Evolutionary conservation across 2,113 vertebrate species (phyloP).

Genomic region (Todiramphus saurophagus): DNA sequence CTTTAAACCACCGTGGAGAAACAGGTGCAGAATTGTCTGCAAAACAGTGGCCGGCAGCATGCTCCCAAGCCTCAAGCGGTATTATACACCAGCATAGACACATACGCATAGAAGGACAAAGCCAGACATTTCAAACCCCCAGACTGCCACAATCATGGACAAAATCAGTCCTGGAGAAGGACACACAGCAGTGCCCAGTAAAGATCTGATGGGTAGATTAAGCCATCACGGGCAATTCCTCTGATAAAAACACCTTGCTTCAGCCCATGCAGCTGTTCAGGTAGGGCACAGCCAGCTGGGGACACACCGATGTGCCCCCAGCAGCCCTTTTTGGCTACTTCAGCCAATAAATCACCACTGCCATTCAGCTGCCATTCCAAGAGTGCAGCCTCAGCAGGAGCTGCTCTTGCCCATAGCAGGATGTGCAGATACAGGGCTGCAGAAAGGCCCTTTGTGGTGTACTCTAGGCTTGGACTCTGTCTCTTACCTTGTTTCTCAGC

Average conservation of each 20-base stretch:
- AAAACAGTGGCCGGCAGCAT: not conserved
- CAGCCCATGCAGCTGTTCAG: not conserved
- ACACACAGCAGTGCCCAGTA: not conserved
- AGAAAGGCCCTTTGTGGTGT: not conserved
- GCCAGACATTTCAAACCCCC: not conserved
- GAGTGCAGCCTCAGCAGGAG: not conserved
- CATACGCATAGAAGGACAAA: fast-evolving
- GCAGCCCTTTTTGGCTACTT: not conserved
- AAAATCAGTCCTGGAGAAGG: not conserved
- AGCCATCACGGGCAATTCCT: not conserved
- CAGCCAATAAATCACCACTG: not conserved
- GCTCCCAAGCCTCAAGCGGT: not conserved
- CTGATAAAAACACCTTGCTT: not conserved
- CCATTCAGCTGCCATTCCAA: not conserved
- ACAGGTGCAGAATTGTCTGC: slow-evolving; percentile 62
- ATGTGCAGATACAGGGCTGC: not conserved
- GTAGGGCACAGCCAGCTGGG: not conserved
- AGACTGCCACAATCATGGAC: not conserved
- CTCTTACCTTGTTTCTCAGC: not conserved
- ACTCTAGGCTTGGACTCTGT: fast-evolving
- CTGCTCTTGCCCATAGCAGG: not conserved
- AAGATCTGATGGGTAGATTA: not conserved
- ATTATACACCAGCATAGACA: not conserved
- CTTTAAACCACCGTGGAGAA: slow-evolving; percentile 33
- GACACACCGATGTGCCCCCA: fast-evolving